Base-by-base conservation (phyloP, 2,888 invertebrate species). In the Metacarcinus magister region DNA sequence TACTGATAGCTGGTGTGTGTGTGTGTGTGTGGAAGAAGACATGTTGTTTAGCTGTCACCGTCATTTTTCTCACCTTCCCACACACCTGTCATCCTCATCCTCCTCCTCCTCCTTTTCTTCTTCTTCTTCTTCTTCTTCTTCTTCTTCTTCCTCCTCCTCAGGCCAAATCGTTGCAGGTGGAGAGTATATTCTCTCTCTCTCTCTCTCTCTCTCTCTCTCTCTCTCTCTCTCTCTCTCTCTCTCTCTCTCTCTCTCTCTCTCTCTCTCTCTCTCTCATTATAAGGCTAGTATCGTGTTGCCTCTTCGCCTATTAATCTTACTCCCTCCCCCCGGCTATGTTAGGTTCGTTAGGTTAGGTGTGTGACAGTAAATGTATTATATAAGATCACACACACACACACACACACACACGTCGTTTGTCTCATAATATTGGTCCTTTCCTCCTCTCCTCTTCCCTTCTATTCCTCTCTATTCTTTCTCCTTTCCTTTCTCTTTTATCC, bases 161-260 rank as follows among this genome's bases (percentile, higher is more conserved):
- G 7, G 19, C 67, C 10, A 2, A 82, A 82, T 82, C 32, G 5
- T 10, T 82, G 28, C 32, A 82, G 28, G 32, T 13, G 28, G 32
- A 32, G 28, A 32, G 82, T 82, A 32, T 82, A 32, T 82, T 67
- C 67, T 67, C 67, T 67, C 67, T 67, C 67, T 67, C 67, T 67
- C 67, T 67, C 67, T 67, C 67, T 67, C 67, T 67, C 60, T 60
- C 60, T 60, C 60, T 16, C 16, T 16, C 16, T 16, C 60, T 60
- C 60, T 60, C 60, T 60, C 60, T 60, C 60, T 60, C 60, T 60
- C 60, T 75, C 75, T 75, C 75, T 75, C 75, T 75, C 75, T 75
- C 75, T 75, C 75, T 75, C 75, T 75, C 75, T 75, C 75, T 75
- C 75, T 75, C 75, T 75, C 75, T 75, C 75, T 75, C 75, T 75